A percentile compares a stretch with the other conserved stretches of the same genome.
Evolutionary conservation across 2,113 vertebrate species (phyloP).

Genomic region (Electrona antarctica): DNA sequence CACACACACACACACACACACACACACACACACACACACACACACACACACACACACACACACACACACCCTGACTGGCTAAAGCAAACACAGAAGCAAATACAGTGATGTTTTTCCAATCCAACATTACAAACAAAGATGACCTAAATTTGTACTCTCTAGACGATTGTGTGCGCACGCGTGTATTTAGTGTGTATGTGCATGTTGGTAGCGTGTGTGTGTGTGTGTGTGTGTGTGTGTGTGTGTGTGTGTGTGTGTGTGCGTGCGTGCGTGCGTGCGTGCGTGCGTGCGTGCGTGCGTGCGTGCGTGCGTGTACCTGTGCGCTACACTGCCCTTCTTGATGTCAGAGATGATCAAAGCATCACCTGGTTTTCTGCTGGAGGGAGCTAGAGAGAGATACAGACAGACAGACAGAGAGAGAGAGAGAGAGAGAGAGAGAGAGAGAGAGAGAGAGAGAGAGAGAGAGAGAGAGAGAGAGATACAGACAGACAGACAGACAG

Average conservation of each 20-base stretch:
- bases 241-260: not conserved
- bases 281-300: slow-evolving; percentile 11
- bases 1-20: not conserved
- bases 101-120: too few relatives aligned
- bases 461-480: too few relatives aligned
- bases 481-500: not conserved
- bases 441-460: not conserved
- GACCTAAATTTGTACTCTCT: too few relatives aligned
- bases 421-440: not conserved
- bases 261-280: slow-evolving; percentile 1
- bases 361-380: slow-evolving; percentile 93
- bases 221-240: not conserved
- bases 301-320: slow-evolving; percentile 82
- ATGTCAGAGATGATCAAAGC: slow-evolving; percentile 98
- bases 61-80: not conserved
- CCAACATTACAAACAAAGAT: too few relatives aligned
- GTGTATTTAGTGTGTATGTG: not conserved
- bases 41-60: not conserved
- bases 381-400: slow-evolving; percentile 83
- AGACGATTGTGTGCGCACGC: not conserved
- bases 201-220: not conserved
- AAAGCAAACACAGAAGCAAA: too few relatives aligned
- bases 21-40: not conserved
- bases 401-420: not conserved
- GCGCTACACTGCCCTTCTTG: slow-evolving; percentile 98